Evolutionary conservation across 1,140 invertebrate species (phyloP).

Genomic region (Caenorhabditis remanei): DNA sequence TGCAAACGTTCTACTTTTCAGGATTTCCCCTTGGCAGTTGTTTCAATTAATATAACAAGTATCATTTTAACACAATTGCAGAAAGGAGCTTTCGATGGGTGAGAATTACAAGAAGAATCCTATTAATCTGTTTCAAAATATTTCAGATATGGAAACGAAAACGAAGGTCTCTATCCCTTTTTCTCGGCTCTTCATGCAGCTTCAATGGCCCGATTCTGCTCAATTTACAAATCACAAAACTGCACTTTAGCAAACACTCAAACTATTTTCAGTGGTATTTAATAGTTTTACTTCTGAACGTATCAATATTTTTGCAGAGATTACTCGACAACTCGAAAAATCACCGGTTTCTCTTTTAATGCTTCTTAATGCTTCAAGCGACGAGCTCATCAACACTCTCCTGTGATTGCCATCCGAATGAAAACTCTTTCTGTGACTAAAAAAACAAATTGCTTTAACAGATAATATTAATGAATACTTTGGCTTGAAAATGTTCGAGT

Average conservation of each 20-base stretch:
- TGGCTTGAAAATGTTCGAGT: neutral
- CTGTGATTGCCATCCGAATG: slow-evolving; percentile 35
- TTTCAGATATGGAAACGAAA: slow-evolving; percentile 40
- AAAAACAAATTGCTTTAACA: neutral
- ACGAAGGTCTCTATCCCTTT: slow-evolving; percentile 33
- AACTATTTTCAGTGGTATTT: slow-evolving; percentile 33
- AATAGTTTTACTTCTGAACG: neutral
- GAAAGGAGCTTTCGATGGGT: slow-evolving; percentile 40
- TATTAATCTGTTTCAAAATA: neutral
- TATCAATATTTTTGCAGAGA: neutral
- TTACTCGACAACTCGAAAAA: slow-evolving; percentile 29
- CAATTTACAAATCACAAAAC: slow-evolving; percentile 40
- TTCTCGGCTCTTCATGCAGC: slow-evolving; percentile 37
- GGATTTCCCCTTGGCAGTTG: slow-evolving; percentile 42
- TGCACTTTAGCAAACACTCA: slow-evolving; percentile 29
- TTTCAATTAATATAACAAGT: slow-evolving; percentile 42
- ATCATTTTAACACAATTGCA: slow-evolving; percentile 2
- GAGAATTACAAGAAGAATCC: neutral
- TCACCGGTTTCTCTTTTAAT: slow-evolving; percentile 14
- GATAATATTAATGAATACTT: neutral
- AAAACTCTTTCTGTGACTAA: neutral
- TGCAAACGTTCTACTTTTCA: neutral
- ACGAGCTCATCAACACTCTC: slow-evolving; percentile 45
- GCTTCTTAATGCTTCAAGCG: neutral
- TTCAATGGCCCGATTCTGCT: slow-evolving; percentile 12